Evolutionary conservation across 2,888 invertebrate species (phyloP), one percentile per base, ranked within the genome.

Genomic region (Xestia sexstrigata): DNA sequence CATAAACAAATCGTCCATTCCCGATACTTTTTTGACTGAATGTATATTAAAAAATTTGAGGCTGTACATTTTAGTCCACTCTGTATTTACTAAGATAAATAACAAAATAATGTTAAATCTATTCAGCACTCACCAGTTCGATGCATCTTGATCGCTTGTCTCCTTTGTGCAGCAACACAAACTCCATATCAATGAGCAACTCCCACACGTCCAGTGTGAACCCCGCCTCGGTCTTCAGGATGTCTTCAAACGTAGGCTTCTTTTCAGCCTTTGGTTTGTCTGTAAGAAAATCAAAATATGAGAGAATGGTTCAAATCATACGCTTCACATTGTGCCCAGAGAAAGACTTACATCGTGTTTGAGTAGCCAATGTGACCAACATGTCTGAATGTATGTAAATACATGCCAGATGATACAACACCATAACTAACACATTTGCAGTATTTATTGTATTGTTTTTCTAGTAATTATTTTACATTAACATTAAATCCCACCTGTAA

Each of bases 131-230:
- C 65, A 96, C 96, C 95, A 96, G 86, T 66, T 95, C 93, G 76
- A 96, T 96, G 82, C 96, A 96, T 39, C 90, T 90, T 9, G 92
- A 86, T 26, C 91, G 89, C 66, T 92, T 92, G 69, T 95, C 94
- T 13, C 91, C 82, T 85, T 95, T 96, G 86, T 95, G 94, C 26
- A 96, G 89, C 52, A 96, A 88, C 20, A 96, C 95, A 85, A 96
- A 94, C 88, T 96, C 96, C 15, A 96, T 92, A 79, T 96, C 96
- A 0, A 90, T 91, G 70, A 96, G 91, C 17, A 94, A 76, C 23
- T 95, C 95, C 95, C 94, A 94, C 7, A 95, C 92, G 3, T 96
- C 95, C 0, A 79, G 72, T 0, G 94, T 94, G 89, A 96, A 96
- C 60, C 94, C 96, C 0, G 96, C 96, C 8, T 95, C 94, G 0